Evolutionary conservation across 2,797 vertebrate species (phyloP).

Genomic region (Ambastaia sidthimunki): DNA sequence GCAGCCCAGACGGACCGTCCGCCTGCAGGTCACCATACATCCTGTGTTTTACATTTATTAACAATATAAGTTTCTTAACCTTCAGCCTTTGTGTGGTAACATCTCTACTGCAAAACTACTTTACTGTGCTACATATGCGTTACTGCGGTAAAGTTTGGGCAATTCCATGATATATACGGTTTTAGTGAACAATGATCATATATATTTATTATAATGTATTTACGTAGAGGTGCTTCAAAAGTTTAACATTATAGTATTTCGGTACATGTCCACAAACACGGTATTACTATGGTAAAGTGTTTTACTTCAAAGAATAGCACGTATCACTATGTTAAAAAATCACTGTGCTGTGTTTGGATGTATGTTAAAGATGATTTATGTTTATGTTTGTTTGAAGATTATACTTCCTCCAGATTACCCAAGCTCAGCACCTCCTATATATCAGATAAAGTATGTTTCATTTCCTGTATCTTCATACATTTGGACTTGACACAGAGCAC

Average conservation of each 20-base stretch:
- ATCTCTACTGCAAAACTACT: too few relatives aligned
- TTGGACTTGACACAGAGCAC: background rate
- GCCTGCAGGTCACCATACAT: constrained; percentile 83
- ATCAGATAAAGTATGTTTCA: constrained; percentile 92
- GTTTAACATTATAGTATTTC: too few relatives aligned
- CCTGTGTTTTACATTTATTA: background rate
- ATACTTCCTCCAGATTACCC: constrained; percentile 92
- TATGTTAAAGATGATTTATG: background rate
- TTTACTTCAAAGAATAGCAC: background rate
- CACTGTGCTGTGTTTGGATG: background rate
- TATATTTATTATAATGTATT: too few relatives aligned
- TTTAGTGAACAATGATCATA: too few relatives aligned
- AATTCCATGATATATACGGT: too few relatives aligned
- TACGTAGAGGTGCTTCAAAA: too few relatives aligned
- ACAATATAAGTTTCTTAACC: background rate
- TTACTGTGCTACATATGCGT: too few relatives aligned
- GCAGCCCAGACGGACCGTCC: constrained; percentile 84
- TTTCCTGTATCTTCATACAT: background rate
- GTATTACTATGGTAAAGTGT: background rate
- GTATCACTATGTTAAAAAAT: background rate
- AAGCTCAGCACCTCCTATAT: constrained; percentile 87
- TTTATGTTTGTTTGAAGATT: constrained; percentile 77
- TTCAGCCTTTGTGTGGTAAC: too few relatives aligned
- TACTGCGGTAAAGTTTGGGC: too few relatives aligned
- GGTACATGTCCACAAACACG: too few relatives aligned